Evolutionary conservation across 2,888 invertebrate species (phyloP).

Genomic region (Nephrotoma flavescens): DNA sequence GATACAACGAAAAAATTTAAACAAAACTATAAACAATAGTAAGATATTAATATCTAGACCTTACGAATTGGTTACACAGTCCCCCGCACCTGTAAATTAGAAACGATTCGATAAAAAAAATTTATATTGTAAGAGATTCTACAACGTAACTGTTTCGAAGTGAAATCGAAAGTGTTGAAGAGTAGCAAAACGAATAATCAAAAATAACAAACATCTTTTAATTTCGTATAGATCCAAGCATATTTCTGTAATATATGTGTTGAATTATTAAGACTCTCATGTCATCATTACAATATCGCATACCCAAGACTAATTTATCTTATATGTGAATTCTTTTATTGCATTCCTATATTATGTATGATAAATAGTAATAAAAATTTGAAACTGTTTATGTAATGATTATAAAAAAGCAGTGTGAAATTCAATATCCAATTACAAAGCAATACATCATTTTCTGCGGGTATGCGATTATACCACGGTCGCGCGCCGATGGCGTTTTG

Average conservation of each 20-base stretch:
- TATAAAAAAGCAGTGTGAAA: background rate
- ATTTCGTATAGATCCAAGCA: background rate
- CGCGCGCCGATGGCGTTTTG: no score
- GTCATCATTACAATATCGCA: background rate
- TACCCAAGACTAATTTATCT: background rate
- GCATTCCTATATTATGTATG: background rate
- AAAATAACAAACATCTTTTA: background rate
- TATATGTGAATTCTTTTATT: background rate
- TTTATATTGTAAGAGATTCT: background rate
- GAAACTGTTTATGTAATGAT: background rate
- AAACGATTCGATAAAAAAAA: background rate
- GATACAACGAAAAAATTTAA: no score
- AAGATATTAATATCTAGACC: no score
- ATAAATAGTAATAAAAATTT: background rate
- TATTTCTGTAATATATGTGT: background rate
- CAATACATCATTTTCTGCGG: background rate
- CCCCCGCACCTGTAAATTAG: background rate
- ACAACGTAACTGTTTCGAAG: background rate
- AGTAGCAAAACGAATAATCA: background rate
- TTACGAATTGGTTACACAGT: background rate
- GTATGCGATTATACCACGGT: no score
- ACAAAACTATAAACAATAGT: no score
- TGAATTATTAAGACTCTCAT: background rate
- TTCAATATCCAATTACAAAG: background rate
- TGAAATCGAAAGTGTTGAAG: background rate